Base-by-base conservation (phyloP, 2,113 vertebrate species). In the Chelonoidis abingdonii region DNA sequence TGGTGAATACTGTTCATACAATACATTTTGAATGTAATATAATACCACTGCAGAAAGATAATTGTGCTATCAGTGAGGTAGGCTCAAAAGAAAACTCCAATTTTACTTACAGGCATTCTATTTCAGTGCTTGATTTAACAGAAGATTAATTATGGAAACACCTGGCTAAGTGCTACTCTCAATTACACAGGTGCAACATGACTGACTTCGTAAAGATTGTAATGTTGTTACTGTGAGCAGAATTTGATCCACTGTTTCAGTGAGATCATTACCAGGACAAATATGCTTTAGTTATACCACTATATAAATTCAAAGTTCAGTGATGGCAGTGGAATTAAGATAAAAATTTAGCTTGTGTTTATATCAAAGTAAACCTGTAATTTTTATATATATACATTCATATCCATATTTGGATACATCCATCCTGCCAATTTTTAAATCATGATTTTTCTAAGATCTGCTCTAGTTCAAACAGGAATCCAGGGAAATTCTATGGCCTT, bases 1-100 rank as follows among this genome's bases (percentile, higher is more conserved):
- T 53, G n/a, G 85, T 78, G 91, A 83, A 88, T 53, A 79, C 4
- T 81, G 53, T 78, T 25, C 79, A 84, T 17, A 27, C 2, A 65
- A 50, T 41, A 13, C n/a, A 82, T 90, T 95, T 41, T 86, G 27
- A 90, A 72, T 21, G 1, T 95, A 92, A 19, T 86, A 88, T 27
- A 62, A 59, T 92, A 84, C 56, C 25, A 35, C 38, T 47, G 84
- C 7, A 95, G 35, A 54, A 80, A 83, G 86, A 69, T 83, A 91
- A 89, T 35, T 41, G 5, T 52, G 80, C 12, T 16, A 7, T 27
- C 78, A 94, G 13, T 52, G 80, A 56, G 89, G 44, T 2, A 88
- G 10, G 5, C 29, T 87, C 59, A 94, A 93, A 91, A 87, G 4
- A 88, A 90, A 52, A 84, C 1, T 82, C n/a, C 29, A 8, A 65